Conservation (phyloP, 2,797 vertebrate species). For the Nyctalus aviator region DNA sequence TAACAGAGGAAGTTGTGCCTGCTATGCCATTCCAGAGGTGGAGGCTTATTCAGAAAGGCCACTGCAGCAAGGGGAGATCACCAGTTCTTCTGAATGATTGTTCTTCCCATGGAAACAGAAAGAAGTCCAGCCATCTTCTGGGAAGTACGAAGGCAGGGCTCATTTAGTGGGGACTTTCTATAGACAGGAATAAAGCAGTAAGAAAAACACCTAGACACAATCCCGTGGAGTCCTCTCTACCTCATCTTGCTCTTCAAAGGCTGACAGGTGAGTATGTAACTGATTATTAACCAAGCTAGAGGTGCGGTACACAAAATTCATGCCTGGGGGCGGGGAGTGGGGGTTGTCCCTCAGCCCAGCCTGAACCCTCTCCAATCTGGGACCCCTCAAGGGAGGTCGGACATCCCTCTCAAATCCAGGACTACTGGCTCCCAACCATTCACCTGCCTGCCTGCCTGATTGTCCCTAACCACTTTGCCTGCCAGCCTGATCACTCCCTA, state of each 20-base stretch:
- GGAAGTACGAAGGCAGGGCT: constrained; percentile 69
- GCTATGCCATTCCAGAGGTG: constrained; percentile 27
- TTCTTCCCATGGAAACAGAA: constrained; percentile 83
- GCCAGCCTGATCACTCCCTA: too few species aligned
- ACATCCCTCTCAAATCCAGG: too few species aligned
- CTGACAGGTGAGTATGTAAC: constrained; percentile 78
- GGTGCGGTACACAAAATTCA: too few species aligned
- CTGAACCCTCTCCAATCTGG: too few species aligned
- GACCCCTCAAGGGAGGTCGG: too few species aligned
- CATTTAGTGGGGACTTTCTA: constrained; percentile 82
- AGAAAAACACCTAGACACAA: constrained; percentile 74
- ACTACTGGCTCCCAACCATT: too few species aligned
- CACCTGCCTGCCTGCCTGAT: too few species aligned
- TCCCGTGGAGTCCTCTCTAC: constrained; percentile 72
- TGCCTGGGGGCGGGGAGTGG: too few species aligned
- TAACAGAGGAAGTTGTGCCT: constrained; percentile 66
- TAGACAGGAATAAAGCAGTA: constrained; percentile 60
- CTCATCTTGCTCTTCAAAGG: constrained; percentile 83
- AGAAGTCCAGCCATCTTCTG: constrained; percentile 52
- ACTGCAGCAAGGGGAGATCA: constrained; percentile 68
- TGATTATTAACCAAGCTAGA: constrained; percentile 65
- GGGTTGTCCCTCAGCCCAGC: too few species aligned
- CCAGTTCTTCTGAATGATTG: constrained; percentile 77
- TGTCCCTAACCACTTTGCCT: too few species aligned
- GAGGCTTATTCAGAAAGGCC: constrained; percentile 59